Evolutionary conservation across 2,113 vertebrate species (phyloP), one percentile per base, ranked within the genome.

Genomic region (Seriola aureovittata): DNA sequence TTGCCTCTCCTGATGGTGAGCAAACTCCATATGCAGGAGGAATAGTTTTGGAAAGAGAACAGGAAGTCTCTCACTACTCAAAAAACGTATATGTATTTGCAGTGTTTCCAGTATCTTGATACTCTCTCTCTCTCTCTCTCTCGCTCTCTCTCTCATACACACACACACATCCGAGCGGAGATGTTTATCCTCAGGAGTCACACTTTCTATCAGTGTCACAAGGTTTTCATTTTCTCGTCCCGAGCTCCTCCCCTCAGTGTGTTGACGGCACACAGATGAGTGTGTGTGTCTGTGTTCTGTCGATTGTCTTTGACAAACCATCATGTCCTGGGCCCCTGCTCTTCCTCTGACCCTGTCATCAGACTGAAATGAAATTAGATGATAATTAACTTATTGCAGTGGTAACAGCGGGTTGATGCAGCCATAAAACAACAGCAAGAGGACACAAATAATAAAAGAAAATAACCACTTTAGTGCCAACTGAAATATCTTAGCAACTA

Each of bases 211-310:
- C 50, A 21, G 19, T 38, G 82, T 85, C 82, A 83, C 77, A 79
- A 54, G 83, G 72, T 85, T 46, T 75, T 25, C 16, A 75, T 81
- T 75, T 82, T 69, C 59, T 80, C 34, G 19, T 42, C 8, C 8
- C 40, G 1, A 8, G 8, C 40, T 8, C 40, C 40, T 42, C 40
- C 40, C 40, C 10, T 11, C 40, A 29, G 19, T 8, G 19, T 73
- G 46, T 50, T 36, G 29, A 21, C 21, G 64, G 59, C 21, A 36
- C 44, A 50, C 57, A 36, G 58, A 50, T 62, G 36, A 4, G n/a
- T 8, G 23, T 46, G 16, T 50, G 48, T 50, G 48, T 50, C 16
- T 19, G 16, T 50, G 48, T 17, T 50, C 17, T 8, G 19, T 50
- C 48, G 3, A 19, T 50, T 50, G 48, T 2, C 19, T 19, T 46